A percentile compares a stretch with the other conserved stretches of the same genome.
phyloP scores from a whole-genome alignment of 2,888 invertebrate genomes.

The Eucera pruinosa region DNA sequence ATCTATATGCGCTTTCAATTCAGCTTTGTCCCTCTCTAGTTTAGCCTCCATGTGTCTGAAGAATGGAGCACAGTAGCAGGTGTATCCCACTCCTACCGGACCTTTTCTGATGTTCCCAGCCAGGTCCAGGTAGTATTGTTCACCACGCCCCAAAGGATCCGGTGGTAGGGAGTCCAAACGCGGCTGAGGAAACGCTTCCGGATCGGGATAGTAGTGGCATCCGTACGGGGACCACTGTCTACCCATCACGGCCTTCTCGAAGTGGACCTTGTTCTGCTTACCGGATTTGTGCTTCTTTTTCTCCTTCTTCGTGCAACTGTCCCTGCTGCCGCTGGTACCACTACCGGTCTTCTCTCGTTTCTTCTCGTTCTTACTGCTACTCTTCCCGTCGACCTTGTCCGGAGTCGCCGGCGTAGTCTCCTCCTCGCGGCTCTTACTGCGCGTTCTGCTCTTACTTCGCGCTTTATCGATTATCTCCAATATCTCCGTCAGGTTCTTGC shows the following conservation, averaged over 20 bases:
- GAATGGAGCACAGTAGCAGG: slow-evolving; percentile 96
- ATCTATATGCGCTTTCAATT: slow-evolving; percentile 91
- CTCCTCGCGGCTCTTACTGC: slow-evolving; percentile 75
- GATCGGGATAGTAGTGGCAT: slow-evolving; percentile 95
- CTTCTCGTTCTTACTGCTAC: slow-evolving; percentile 74
- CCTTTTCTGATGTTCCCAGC: slow-evolving; percentile 98
- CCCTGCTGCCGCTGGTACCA: slow-evolving; percentile 85
- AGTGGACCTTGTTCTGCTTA: slow-evolving; percentile 84
- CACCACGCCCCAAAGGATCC: slow-evolving; percentile 93
- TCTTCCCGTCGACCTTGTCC: slow-evolving; percentile 70
- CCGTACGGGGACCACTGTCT: slow-evolving; percentile 94
- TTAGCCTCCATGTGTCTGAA: slow-evolving; percentile 94
- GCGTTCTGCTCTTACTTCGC: slow-evolving; percentile 78
- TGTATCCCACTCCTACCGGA: slow-evolving; percentile 96
- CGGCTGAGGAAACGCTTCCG: slow-evolving; percentile 93
- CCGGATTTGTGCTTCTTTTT: slow-evolving; percentile 79
- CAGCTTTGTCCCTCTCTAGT: slow-evolving; percentile 91
- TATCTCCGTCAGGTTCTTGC: slow-evolving; percentile 95
- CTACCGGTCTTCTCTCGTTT: slow-evolving; percentile 85
- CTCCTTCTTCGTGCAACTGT: slow-evolving; percentile 81
- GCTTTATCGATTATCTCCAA: slow-evolving; percentile 88
- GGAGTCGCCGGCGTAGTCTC: slow-evolving; percentile 40
- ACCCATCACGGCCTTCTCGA: slow-evolving; percentile 83
- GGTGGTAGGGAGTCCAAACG: slow-evolving; percentile 93
- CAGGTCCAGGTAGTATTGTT: slow-evolving; percentile 97